Evolutionary conservation across 2,888 invertebrate species (phyloP).

Genomic region (Andrena bicolor): DNA sequence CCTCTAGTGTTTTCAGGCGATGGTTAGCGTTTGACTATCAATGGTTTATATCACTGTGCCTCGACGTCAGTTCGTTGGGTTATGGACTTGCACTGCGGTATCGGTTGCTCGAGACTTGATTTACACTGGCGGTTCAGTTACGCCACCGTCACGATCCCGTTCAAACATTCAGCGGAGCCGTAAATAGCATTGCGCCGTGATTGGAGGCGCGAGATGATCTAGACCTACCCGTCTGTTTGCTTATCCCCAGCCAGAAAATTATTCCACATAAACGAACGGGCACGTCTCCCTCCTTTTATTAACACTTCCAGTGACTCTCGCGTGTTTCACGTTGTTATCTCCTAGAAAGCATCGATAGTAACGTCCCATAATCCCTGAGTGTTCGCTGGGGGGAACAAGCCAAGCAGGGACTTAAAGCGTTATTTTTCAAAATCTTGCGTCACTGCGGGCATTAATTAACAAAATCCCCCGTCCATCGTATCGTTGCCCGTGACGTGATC

Average conservation of each 20-base stretch:
- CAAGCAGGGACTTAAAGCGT: too few species aligned
- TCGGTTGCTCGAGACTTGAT: constrained; percentile 40
- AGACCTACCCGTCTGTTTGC: constrained; percentile 17
- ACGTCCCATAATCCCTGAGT: neutral
- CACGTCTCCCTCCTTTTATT: neutral
- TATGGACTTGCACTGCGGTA: constrained; percentile 19
- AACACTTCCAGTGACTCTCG: too few species aligned
- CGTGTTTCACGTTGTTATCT: too few species aligned
- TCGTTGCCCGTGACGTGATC: neutral
- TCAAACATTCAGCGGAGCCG: constrained; percentile 43
- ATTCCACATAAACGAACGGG: constrained; percentile 28
- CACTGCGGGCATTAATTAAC: neutral
- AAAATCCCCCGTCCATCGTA: too few species aligned
- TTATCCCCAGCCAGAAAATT: constrained; percentile 11
- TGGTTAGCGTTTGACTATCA: constrained; percentile 10
- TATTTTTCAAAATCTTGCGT: too few species aligned
- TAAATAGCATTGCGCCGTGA: constrained; percentile 28
- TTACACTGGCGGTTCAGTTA: constrained; percentile 21
- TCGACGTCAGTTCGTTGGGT: neutral
- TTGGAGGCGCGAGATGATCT: constrained; percentile 1
- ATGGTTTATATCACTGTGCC: neutral
- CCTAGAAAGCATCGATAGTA: neutral
- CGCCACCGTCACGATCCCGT: constrained; percentile 13
- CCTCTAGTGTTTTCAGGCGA: neutral
- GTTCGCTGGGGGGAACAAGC: too few species aligned